Conservation (phyloP, 2,797 vertebrate species). For the Mallotus villosus region DNA sequence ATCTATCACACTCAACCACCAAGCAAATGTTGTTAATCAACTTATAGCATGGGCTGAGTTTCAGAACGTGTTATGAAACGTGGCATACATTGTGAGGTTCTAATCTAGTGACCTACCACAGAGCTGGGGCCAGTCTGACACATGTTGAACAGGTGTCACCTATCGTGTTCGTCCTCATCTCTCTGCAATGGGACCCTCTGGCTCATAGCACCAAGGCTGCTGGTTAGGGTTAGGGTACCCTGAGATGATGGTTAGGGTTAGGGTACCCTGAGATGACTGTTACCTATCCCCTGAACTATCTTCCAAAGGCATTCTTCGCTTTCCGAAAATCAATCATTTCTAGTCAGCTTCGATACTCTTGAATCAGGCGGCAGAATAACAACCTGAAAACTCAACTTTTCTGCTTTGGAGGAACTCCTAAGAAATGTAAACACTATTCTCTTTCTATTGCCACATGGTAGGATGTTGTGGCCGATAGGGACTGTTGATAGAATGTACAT, state of each 20-base stretch:
- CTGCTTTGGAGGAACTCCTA: slow-evolving; percentile 6
- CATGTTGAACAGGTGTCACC: slow-evolving; percentile 1
- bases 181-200: slow-evolving; percentile 16
- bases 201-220: slow-evolving; percentile 1
- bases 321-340: background rate
- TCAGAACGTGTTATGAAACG: background rate
- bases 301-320: background rate
- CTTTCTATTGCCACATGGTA: too few relatives aligned
- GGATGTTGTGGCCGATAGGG: too few relatives aligned
- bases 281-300: background rate
- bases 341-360: background rate
- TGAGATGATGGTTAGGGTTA: too few relatives aligned
- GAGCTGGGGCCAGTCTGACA: background rate
- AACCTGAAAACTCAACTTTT: background rate
- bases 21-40: slow-evolving; percentile 7
- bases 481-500: too few relatives aligned
- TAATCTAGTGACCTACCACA: background rate
- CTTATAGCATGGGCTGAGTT: background rate
- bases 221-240: too few relatives aligned
- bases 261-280: slow-evolving; percentile 56
- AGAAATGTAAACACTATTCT: background rate
- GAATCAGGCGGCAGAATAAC: background rate
- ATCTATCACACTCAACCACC: slow-evolving; percentile 7
- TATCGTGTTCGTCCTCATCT: slow-evolving; percentile 14
- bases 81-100: background rate